Conservation (phyloP, 2,113 vertebrate genomes). For the Oceanites oceanicus region DNA sequence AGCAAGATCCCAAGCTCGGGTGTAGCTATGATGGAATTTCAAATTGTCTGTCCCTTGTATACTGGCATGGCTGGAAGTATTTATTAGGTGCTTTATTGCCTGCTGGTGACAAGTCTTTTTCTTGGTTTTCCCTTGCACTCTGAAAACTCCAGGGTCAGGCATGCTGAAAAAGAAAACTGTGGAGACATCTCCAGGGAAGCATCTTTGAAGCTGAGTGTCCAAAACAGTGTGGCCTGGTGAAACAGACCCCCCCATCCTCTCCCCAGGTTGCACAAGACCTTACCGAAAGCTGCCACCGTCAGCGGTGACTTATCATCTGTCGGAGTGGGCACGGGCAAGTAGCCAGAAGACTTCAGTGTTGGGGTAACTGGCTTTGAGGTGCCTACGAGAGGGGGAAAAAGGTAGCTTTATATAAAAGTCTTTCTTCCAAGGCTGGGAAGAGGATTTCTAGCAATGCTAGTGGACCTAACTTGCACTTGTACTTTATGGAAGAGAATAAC, state of each 20-base stretch:
- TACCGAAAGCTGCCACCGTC: constrained; percentile 58
- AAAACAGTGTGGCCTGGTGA: background rate
- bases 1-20: background rate
- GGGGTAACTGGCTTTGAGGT: background rate
- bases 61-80: background rate
- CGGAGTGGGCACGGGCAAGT: background rate
- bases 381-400: background rate
- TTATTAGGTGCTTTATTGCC: background rate
- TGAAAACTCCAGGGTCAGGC: background rate
- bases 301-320: constrained; percentile 20
- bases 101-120: background rate
- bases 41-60: background rate
- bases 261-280: background rate
- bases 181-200: background rate
- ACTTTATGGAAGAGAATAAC: background rate
- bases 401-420: background rate
- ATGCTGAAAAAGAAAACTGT: background rate
- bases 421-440: background rate
- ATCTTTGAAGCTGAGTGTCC: background rate
- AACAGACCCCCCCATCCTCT: background rate
- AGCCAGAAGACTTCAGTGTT: background rate
- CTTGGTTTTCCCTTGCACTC: background rate
- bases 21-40: background rate
- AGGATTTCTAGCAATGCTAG: background rate
- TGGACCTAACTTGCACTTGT: background rate